Base-by-base conservation (phyloP, 2,113 vertebrate species). In the Oreochromis niloticus region DNA sequence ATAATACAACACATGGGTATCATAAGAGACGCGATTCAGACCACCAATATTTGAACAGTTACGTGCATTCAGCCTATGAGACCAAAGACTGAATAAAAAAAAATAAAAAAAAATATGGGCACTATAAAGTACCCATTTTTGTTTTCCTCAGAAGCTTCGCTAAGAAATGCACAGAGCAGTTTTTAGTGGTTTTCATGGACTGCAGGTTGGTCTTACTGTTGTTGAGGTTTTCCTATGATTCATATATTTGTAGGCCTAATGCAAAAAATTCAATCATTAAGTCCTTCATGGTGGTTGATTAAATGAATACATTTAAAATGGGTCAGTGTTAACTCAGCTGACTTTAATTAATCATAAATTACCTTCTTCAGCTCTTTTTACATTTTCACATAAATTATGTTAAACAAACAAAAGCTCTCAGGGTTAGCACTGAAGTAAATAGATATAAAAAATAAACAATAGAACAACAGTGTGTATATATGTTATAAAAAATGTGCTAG, bases 261-360 rank as follows among this genome's bases (percentile, higher is more conserved):
- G 14, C 14, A 59, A 5, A 5, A 54, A 30, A 66, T 32, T 27
- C 2, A 85, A 85, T 46, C 39, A 89, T 66, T 8, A 54, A 46
- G 24, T 78, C 43, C 16, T 19, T 14, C 48, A 14, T 5, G 9
- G 80, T 66, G 80, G 61, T 46, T 50, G 34, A 73, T 19, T 82
- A 84, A 84, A 75, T 43, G 12, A 24, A 61, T 13, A 24, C 34
- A 50, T 87, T 56, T 52, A 32, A 41, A 30, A 22, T 46, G n/a
- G 80, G 81, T 63, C 61, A 75, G 41, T 32, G 22, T 46, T 61
- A 19, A 79, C 17, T 61, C 61, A 54, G 66, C 66, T 75, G 43
- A 36, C 22, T 68, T 85, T 36, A 83, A 56, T 83, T 57, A 43
- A 54, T 82, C 46, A 57, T 61, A 86, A 86, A 61, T 63, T 32